phyloP scores from a whole-genome alignment of 1,140 invertebrate genomes.

The Platorchestia sp. region DNA sequence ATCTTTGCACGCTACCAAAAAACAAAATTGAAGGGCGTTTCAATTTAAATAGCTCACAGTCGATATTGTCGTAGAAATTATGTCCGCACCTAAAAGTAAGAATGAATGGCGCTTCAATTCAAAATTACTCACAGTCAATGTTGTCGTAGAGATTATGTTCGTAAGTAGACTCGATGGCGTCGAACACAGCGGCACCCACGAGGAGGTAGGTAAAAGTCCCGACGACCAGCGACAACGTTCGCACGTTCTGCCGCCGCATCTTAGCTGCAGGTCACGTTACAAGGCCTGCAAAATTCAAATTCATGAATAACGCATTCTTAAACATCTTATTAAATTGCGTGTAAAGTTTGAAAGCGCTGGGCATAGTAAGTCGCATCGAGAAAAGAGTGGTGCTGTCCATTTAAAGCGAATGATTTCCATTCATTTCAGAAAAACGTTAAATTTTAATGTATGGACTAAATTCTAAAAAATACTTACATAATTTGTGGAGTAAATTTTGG shows the following conservation, averaged over 20 bases:
- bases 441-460: too few relatives aligned
- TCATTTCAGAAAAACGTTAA: too few relatives aligned
- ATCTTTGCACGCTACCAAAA: too few relatives aligned
- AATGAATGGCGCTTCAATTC: background rate
- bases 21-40: background rate
- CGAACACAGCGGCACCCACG: slow-evolving; percentile 99
- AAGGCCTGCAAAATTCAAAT: too few relatives aligned
- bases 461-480: too few relatives aligned
- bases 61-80: background rate
- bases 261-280: background rate
- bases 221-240: slow-evolving; percentile 97
- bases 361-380: too few relatives aligned
- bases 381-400: too few relatives aligned
- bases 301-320: too few relatives aligned
- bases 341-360: too few relatives aligned
- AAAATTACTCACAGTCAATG: background rate
- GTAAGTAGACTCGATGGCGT: slow-evolving; percentile 95
- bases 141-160: slow-evolving; percentile 75
- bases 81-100: slow-evolving; percentile 83
- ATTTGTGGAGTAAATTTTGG: too few relatives aligned
- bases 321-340: too few relatives aligned
- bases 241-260: slow-evolving; percentile 89
- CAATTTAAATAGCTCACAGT: background rate
- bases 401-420: too few relatives aligned
- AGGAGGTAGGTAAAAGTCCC: slow-evolving; percentile 99